phyloP scores from a whole-genome alignment of 2,888 invertebrate genomes.

The Bimastos eiseni region DNA sequence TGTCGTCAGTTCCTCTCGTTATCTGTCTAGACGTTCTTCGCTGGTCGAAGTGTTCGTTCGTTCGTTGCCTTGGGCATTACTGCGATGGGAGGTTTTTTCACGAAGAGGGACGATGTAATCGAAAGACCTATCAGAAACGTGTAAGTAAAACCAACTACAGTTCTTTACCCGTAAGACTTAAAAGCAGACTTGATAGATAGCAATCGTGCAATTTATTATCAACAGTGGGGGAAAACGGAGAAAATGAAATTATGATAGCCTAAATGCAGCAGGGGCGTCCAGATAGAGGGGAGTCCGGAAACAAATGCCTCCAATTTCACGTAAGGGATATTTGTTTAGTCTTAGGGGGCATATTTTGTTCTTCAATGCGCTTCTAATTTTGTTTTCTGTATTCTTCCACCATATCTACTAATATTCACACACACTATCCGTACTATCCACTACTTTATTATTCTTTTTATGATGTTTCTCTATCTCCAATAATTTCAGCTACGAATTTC shows the following conservation, averaged over 20 bases:
- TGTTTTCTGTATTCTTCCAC: not conserved
- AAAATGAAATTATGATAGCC: too few relatives aligned
- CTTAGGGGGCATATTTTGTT: too few relatives aligned
- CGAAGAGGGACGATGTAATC: not conserved
- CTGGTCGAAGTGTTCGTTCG: not conserved
- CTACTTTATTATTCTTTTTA: not conserved
- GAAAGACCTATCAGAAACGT: not conserved
- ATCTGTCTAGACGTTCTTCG: not conserved
- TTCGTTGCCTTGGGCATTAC: not conserved
- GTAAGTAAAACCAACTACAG: not conserved
- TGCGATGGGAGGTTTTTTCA: not conserved
- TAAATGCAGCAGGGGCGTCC: too few relatives aligned
- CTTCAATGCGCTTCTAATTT: not conserved
- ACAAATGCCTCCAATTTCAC: too few relatives aligned
- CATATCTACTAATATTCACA: too few relatives aligned
- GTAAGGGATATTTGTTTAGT: not conserved
- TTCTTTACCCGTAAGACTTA: not conserved
- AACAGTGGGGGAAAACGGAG: too few relatives aligned
- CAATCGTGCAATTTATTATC: not conserved
- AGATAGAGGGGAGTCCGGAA: too few relatives aligned
- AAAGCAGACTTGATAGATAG: not conserved
- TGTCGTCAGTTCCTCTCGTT: not conserved
- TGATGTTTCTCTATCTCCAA: not conserved
- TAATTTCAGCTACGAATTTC: not conserved
- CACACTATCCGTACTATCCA: too few relatives aligned